phyloP scores from a whole-genome alignment of 2,797 vertebrate genomes.

The Syndactyla subalaris region DNA sequence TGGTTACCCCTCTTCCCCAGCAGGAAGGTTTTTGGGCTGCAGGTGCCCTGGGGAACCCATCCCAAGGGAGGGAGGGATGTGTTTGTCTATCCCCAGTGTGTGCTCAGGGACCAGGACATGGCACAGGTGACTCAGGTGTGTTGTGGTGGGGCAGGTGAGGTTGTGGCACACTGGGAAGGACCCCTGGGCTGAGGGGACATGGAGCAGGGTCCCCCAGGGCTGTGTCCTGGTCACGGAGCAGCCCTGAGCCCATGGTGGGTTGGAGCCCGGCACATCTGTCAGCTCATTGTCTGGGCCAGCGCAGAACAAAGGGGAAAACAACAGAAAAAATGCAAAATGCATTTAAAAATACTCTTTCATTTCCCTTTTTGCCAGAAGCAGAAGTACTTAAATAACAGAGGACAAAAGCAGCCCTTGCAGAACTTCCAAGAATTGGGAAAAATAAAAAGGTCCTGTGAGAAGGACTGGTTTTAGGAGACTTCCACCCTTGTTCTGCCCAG shows the following conservation, averaged over 20 bases:
- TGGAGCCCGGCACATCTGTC: conserved; percentile 21
- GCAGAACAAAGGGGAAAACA: conserved; percentile 32
- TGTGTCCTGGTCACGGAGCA: background rate
- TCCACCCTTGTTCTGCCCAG: background rate
- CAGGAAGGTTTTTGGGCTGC: fast-evolving
- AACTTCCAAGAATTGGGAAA: conserved; percentile 56
- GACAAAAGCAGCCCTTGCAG: conserved; percentile 63
- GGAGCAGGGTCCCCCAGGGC: background rate
- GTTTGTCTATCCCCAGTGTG: fast-evolving
- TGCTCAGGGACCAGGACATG: background rate
- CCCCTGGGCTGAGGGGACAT: fast-evolving
- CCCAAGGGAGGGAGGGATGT: background rate
- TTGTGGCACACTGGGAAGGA: background rate
- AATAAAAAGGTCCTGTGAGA: conserved; percentile 14
- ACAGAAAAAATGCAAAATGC: conserved; percentile 40
- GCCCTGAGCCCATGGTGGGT: background rate
- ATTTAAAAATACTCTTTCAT: conserved; percentile 67
- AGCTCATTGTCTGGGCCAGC: conserved; percentile 38
- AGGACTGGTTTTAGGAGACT: background rate
- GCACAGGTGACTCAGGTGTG: background rate
- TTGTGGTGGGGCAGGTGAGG: background rate
- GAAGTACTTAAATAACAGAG: conserved; percentile 62
- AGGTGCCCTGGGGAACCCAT: background rate
- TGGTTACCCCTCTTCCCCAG: fast-evolving
- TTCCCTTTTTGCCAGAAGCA: conserved; percentile 68